Percentiles rank a stretch among this genome's conserved stretches.
Evolutionary conservation across 1,140 invertebrate species (phyloP).

Genomic region (Venturia canescens): DNA sequence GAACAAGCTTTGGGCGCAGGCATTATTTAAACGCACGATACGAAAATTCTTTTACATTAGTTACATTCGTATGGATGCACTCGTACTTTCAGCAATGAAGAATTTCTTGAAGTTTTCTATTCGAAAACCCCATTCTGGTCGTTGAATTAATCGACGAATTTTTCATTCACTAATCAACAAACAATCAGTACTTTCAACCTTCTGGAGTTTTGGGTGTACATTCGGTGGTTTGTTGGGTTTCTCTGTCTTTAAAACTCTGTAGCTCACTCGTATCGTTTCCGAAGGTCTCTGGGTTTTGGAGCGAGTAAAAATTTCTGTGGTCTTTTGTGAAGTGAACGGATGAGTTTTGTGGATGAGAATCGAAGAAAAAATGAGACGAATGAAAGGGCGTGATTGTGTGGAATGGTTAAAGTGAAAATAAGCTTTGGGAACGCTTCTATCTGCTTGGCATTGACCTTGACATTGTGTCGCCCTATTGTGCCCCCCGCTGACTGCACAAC

Average conservation of each 20-base stretch:
- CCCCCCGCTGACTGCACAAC: slow-evolving; percentile 77
- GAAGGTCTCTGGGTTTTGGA: neutral
- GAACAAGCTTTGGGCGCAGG: slow-evolving; percentile 5
- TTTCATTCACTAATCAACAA: too few species aligned
- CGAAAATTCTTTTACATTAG: too few species aligned
- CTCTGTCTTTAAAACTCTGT: neutral
- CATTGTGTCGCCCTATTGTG: slow-evolving; percentile 78
- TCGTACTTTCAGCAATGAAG: too few species aligned
- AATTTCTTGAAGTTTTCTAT: too few species aligned
- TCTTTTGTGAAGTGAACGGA: neutral
- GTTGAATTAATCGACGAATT: too few species aligned
- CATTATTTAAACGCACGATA: neutral
- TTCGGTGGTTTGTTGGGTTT: neutral
- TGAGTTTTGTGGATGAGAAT: neutral
- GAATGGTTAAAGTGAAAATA: slow-evolving; percentile 50
- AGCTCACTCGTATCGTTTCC: neutral
- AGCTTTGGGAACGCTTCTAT: slow-evolving; percentile 73
- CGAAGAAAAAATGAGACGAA: neutral
- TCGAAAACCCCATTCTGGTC: too few species aligned
- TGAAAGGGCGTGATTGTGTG: slow-evolving; percentile 29
- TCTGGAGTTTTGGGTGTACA: neutral
- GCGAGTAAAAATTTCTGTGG: neutral
- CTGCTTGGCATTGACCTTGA: slow-evolving; percentile 79
- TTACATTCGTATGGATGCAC: too few species aligned
- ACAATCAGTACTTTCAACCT: too few species aligned